phyloP scores from a whole-genome alignment of 2,797 vertebrate genomes.

The Malurus leucopterus region DNA sequence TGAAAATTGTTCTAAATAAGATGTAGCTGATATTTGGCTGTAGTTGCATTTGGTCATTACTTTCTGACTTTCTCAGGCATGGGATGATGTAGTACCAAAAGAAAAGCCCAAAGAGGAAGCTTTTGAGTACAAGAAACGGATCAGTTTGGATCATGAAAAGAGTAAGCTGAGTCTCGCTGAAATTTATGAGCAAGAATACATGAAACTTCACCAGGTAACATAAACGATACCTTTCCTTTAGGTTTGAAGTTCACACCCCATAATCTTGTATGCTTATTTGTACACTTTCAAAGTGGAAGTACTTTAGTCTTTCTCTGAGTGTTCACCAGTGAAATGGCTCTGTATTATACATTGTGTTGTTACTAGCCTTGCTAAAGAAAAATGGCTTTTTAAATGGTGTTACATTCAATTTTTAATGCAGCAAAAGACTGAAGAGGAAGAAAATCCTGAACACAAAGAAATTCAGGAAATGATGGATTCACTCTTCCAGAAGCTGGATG shows the following conservation, averaged over 20 bases:
- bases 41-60: background rate
- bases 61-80: slow-evolving; percentile 74
- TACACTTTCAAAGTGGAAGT: background rate
- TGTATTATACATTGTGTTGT: background rate
- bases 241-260: background rate
- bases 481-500: slow-evolving; percentile 91
- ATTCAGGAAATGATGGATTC: slow-evolving; percentile 93
- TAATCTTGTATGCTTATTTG: background rate
- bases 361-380: background rate
- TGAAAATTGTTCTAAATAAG: background rate
- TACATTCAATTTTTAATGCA: slow-evolving; percentile 44
- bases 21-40: background rate
- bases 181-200: slow-evolving; percentile 93
- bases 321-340: background rate
- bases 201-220: slow-evolving; percentile 88
- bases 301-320: background rate
- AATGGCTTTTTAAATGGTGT: background rate
- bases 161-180: slow-evolving; percentile 95
- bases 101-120: slow-evolving; percentile 92
- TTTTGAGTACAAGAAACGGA: slow-evolving; percentile 92
- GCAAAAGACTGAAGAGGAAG: slow-evolving; percentile 86
- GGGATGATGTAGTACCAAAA: slow-evolving; percentile 94
- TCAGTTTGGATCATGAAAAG: slow-evolving; percentile 94
- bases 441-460: slow-evolving; percentile 90
- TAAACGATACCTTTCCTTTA: background rate